These are phyloP conservation scores for Semaprochilodus insignis DNA, from an alignment of 2,797 vertebrate genomes.

Conservation along the genomic window DNA sequence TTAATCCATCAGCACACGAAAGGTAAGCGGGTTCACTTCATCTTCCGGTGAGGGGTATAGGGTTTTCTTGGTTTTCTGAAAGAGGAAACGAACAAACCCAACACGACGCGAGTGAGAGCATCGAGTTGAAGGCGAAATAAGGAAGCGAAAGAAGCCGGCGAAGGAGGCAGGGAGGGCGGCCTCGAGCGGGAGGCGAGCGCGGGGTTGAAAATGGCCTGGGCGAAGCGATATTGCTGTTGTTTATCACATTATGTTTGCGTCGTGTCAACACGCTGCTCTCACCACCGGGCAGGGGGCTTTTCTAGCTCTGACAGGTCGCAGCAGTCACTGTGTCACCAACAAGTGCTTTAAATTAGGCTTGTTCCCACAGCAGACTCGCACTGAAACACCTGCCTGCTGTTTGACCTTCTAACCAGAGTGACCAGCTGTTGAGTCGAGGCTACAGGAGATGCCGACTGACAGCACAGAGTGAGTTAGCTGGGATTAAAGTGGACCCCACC, in stretches of 20 bases:
- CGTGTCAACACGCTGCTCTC: neutral
- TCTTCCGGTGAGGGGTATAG: neutral
- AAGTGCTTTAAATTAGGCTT: neutral
- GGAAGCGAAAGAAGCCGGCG: slow-evolving; percentile 39
- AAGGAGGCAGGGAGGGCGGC: slow-evolving; percentile 47
- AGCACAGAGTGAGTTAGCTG: too few species aligned
- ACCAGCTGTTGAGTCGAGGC: neutral
- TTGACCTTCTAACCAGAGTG: neutral
- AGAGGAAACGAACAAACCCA: neutral
- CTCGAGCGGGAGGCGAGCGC: slow-evolving; percentile 50
- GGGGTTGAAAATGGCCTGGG: slow-evolving; percentile 54
- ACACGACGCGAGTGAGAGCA: neutral
- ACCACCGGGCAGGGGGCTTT: neutral
- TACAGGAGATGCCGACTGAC: neutral
- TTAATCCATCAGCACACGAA: neutral
- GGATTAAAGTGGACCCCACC: too few species aligned
- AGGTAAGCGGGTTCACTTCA: slow-evolving; percentile 45
- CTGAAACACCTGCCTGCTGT: neutral
- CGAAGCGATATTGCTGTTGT: neutral
- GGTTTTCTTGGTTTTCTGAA: neutral
- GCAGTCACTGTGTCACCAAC: neutral
- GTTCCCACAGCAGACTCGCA: neutral
- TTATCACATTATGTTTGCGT: neutral
- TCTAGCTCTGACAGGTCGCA: too few species aligned
- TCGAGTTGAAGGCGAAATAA: slow-evolving; percentile 40